Evolutionary conservation across 1,140 invertebrate species (phyloP).

Genomic region (Muscidifurax raptorellus): DNA sequence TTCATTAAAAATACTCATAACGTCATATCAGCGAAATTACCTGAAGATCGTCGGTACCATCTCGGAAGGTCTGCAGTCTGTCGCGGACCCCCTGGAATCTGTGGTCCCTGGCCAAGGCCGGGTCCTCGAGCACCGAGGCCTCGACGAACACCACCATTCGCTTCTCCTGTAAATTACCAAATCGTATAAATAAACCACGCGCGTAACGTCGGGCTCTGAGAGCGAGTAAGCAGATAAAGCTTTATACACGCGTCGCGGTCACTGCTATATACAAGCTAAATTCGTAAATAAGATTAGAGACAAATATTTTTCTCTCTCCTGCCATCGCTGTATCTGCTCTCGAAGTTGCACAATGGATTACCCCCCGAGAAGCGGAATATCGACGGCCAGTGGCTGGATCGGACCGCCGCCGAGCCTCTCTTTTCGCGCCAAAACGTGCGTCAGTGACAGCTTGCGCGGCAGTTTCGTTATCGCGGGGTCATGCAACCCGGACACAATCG

Average conservation of each 20-base stretch:
- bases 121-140: slow-evolving; percentile 90
- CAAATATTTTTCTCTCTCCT: too few species aligned
- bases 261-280: too few species aligned
- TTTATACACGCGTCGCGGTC: too few species aligned
- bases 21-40: slow-evolving; percentile 56
- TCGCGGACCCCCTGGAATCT: slow-evolving; percentile 86
- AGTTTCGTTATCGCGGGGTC: too few species aligned
- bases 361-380: too few species aligned
- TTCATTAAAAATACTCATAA: neutral
- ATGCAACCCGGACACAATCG: too few species aligned
- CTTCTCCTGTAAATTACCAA: slow-evolving; percentile 82
- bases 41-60: slow-evolving; percentile 89
- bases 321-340: too few species aligned
- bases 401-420: neutral
- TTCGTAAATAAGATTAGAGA: too few species aligned
- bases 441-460: too few species aligned
- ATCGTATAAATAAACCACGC: neutral
- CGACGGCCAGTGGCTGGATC: neutral
- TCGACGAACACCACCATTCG: slow-evolving; percentile 97
- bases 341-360: neutral
- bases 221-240: too few species aligned
- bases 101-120: slow-evolving; percentile 81
- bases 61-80: slow-evolving; percentile 92
- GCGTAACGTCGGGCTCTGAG: too few species aligned
- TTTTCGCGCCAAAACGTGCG: neutral